Base-by-base conservation (phyloP, 2,888 invertebrate species). In the Drosophila rubida region DNA sequence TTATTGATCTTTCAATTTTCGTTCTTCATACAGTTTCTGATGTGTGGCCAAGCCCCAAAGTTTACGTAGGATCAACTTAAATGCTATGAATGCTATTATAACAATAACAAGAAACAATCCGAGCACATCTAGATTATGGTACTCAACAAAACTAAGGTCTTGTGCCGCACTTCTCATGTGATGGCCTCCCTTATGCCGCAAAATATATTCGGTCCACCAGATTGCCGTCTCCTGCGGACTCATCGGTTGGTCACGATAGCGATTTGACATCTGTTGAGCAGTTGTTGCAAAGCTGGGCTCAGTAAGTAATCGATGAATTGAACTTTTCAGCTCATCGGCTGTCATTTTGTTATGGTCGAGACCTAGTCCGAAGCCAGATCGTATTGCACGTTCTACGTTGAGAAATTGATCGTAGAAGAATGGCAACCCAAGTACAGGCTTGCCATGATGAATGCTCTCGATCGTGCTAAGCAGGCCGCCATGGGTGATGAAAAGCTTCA, bases 371-470 rank as follows among this genome's bases (percentile, higher is more conserved):
- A 89, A 92, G 2, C 93, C 93, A 1, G 88, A 80, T 0, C 79
- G 71, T 32, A 85, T 91, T 0, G 93, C 92, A 13, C 91, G 90
- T 2, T 84, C 90, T 61, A 93, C 92, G 72, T 93, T 93, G 14
- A 92, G 69, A 39, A 91, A 90, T 80, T 93, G 93, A 80, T 94
- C 93, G 7, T 90, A 92, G 58, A 92, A 92, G 42, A 93, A 86
- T 0, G 93, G 93, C 55, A 93, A 89, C 0, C 92, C 93, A 4
- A 93, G 73, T 1, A 93, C 80, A 0, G 93, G 93, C 9, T 92
- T 92, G n/a, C 93, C 93, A 73, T 92, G 91, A 51, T 92, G 91
- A 16, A 93, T 84, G 5, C 92, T 90, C 79, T 93, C 93, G 0
- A 90, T 92, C 4, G 92, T 91, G 64, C 93, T 93, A 5, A 93